These are phyloP conservation scores for Serinus canaria DNA, from an alignment of 2,113 vertebrate genomes.

Conservation along the genomic window DNA sequence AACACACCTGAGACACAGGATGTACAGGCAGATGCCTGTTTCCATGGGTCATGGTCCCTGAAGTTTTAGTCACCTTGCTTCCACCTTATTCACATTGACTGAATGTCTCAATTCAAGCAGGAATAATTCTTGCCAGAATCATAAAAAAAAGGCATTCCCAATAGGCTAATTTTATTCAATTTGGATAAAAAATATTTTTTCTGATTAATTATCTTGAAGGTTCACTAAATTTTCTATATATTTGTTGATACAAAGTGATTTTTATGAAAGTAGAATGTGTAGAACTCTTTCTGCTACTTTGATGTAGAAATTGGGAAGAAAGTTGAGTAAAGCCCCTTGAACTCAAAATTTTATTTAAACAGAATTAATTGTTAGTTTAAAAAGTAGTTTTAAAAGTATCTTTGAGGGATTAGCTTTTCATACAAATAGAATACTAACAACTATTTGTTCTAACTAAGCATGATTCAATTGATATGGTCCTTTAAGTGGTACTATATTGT, in stretches of 20 bases:
- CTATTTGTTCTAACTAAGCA: neutral
- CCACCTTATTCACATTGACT: neutral
- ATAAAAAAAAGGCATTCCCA: neutral
- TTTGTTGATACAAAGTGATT: neutral
- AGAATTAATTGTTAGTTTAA: neutral
- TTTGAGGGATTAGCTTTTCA: neutral
- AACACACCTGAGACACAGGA: neutral
- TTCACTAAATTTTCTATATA: neutral
- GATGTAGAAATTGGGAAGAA: neutral
- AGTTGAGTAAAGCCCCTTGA: neutral
- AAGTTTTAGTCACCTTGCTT: neutral
- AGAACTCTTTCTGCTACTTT: neutral
- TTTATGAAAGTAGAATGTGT: neutral
- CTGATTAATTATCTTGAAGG: neutral
- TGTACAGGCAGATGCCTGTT: neutral
- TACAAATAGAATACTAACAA: neutral
- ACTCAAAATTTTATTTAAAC: conserved; percentile 3
- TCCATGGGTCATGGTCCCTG: neutral
- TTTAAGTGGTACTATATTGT: neutral
- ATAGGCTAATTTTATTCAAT: neutral
- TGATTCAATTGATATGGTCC: neutral
- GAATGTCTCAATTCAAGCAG: neutral
- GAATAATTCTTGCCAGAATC: neutral
- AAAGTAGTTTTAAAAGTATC: neutral
- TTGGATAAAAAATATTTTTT: neutral